These are phyloP conservation scores for Alcis repandata DNA, from an alignment of 2,888 invertebrate species.

Conservation along the genomic window DNA sequence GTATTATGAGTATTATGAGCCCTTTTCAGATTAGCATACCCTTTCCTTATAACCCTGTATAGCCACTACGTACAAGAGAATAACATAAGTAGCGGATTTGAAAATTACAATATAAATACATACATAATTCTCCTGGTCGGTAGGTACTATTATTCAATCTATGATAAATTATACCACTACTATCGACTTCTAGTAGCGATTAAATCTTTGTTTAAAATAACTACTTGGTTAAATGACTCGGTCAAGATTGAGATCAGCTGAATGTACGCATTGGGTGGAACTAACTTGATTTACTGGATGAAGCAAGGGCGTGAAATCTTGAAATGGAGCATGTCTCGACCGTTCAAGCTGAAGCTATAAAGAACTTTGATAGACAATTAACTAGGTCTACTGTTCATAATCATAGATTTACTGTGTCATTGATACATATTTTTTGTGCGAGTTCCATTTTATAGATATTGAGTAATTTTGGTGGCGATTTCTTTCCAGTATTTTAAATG, in stretches of 20 bases:
- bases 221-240: constrained; percentile 56
- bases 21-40: too few species aligned
- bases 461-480: too few species aligned
- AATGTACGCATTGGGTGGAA: constrained; percentile 37
- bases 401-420: background rate
- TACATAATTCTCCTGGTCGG: too few species aligned
- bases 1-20: too few species aligned
- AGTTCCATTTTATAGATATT: background rate
- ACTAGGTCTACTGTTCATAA: background rate
- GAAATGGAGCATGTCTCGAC: constrained; percentile 51
- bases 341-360: constrained; percentile 7
- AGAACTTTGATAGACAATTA: background rate
- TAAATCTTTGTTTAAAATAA: constrained; percentile 20
- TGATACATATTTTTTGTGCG: too few species aligned
- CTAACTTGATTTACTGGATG: constrained; percentile 55
- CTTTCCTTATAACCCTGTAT: too few species aligned
- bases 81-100: too few species aligned
- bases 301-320: constrained; percentile 58
- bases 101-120: too few species aligned
- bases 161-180: background rate
- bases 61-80: too few species aligned
- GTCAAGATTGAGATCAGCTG: constrained; percentile 59
- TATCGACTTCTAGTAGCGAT: background rate
- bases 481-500: too few species aligned
- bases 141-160: too few species aligned